Base-by-base conservation (phyloP, 2,888 invertebrate species). In the Lypha dubia region DNA sequence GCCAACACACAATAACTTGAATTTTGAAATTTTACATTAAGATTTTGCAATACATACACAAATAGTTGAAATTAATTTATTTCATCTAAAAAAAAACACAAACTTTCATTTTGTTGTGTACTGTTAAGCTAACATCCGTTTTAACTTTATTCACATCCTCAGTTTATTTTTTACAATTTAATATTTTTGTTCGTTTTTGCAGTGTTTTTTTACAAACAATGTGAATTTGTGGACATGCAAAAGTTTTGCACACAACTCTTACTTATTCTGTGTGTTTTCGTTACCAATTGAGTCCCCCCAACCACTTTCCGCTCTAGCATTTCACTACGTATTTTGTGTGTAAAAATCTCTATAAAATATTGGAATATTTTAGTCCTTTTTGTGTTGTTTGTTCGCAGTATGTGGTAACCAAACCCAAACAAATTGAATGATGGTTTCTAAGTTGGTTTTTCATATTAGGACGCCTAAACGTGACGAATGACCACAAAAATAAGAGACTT, bases 381-480 rank as follows among this genome's bases (percentile, higher is more conserved):
- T 44, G 11, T 53, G 22, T 35, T 68, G 20, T 74, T 68, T 71
- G 58, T 53, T 70, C 81, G 41, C 81, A 74, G 84, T 79, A 82
- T 84, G 84, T 84, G 82, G 84, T 65, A 79, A 81, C 84, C 77
- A 82, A 84, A 77, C 81, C 84, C 71, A 85, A 84, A 82, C 81
- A 86, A 82, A 86, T 86, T 87, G 84, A 86, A 85, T 86, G 87
- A 86, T 86, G 87, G 85, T 76, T 81, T 79, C 84, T 84, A 83
- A 85, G 85, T 85, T 84, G 82, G 87, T 87, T 84, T 87, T 85
- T 82, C 87, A 84, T 84, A 86, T 86, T 83, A 81, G 75, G 67
- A 74, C 84, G 85, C 86, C 86, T 86, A 87, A 79, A 86, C 88
- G 86, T 88, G 87, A 87, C 87, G 88, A 85, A 87, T 88, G 86